Conservation (phyloP, 1,140 invertebrate genomes). For the Aphidius ervi region DNA sequence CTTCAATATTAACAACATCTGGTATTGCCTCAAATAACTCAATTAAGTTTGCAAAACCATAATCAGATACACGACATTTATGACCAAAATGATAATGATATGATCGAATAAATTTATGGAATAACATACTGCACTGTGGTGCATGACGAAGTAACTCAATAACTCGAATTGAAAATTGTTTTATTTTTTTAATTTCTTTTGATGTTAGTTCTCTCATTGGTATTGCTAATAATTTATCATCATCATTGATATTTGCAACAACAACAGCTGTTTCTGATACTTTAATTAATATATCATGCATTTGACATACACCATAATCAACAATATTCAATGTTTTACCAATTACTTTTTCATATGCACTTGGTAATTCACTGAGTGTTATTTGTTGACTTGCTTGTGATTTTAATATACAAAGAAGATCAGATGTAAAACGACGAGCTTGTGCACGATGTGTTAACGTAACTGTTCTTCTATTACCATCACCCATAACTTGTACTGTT, state of each 20-base stretch:
- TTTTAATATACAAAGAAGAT: constrained; percentile 81
- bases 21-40: constrained; percentile 91
- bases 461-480: constrained; percentile 78
- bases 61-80: constrained; percentile 89
- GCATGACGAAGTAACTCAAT: constrained; percentile 82
- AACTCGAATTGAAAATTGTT: constrained; percentile 70
- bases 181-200: constrained; percentile 69
- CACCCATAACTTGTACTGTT: constrained; percentile 87
- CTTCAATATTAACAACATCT: constrained; percentile 70
- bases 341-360: constrained; percentile 69
- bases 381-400: constrained; percentile 74
- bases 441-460: constrained; percentile 86
- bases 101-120: constrained; percentile 90
- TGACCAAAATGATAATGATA: constrained; percentile 94
- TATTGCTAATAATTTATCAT: constrained; percentile 62
- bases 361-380: constrained; percentile 67
- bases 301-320: constrained; percentile 78
- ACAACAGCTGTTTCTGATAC: constrained; percentile 70
- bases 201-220: constrained; percentile 76
- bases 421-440: constrained; percentile 83
- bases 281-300: constrained; percentile 69
- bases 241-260: constrained; percentile 52
- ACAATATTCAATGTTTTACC: constrained; percentile 68
- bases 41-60: constrained; percentile 87
- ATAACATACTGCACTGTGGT: constrained; percentile 80